Conservation (phyloP, 2,113 vertebrate genomes). For the Notothenia coriiceps region DNA sequence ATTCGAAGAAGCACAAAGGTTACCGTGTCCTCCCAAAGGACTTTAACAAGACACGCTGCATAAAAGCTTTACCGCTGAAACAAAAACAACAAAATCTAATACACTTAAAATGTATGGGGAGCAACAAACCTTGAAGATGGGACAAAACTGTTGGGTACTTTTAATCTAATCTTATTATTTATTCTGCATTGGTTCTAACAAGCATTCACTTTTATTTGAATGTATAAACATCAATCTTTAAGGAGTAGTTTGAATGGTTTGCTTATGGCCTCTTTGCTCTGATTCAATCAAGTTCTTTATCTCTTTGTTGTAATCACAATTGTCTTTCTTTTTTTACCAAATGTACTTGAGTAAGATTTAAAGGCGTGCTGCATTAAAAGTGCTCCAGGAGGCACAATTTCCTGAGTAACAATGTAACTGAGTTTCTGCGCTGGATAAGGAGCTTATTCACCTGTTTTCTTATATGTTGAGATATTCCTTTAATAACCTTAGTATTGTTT, state of each 20-base stretch:
- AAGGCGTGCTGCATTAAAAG: neutral
- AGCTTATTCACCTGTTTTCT: neutral
- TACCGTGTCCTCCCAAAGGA: constrained; percentile 39
- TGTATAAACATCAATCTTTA: neutral
- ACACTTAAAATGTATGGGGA: constrained; percentile 26
- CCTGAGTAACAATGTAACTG: neutral
- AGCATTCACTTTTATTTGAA: neutral
- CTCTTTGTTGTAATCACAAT: neutral
- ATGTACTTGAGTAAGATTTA: neutral
- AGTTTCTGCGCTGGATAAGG: neutral
- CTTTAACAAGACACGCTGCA: constrained; percentile 28
- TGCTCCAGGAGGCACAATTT: neutral
- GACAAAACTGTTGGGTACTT: neutral
- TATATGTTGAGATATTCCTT: neutral
- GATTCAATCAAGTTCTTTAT: neutral
- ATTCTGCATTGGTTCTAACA: neutral
- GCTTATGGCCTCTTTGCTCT: neutral
- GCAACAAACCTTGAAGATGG: constrained; percentile 16
- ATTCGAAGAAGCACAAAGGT: constrained; percentile 62
- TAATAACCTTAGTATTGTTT: neutral
- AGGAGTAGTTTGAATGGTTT: neutral
- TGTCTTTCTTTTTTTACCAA: neutral
- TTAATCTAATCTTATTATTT: neutral
- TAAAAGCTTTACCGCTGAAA: constrained; percentile 38
- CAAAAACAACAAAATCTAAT: constrained; percentile 34